phyloP scores from a whole-genome alignment of 2,888 invertebrate genomes.

The Cheilosia grossa region DNA sequence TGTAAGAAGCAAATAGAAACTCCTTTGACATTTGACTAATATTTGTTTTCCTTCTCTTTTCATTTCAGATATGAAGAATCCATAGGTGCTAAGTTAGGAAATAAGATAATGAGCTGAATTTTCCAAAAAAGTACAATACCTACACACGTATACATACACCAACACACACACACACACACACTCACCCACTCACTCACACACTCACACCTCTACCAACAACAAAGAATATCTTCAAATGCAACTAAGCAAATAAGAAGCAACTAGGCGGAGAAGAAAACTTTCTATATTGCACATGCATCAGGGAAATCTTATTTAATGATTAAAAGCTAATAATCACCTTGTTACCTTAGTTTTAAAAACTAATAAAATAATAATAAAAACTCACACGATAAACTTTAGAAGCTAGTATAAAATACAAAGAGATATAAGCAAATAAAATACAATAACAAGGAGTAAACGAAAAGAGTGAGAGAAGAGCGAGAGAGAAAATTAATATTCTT shows the following conservation, averaged over 20 bases:
- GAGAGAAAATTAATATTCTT: slow-evolving; percentile 13
- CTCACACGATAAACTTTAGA: slow-evolving; percentile 55
- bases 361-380: slow-evolving; percentile 53
- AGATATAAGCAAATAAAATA: slow-evolving; percentile 57
- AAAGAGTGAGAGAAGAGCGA: slow-evolving; percentile 9
- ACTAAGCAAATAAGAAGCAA: slow-evolving; percentile 24
- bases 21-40: slow-evolving; percentile 9
- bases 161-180: too few relatives aligned
- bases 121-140: slow-evolving; percentile 70
- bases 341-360: slow-evolving; percentile 74
- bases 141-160: slow-evolving; percentile 58
- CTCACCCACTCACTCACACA: slow-evolving; percentile 32
- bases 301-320: slow-evolving; percentile 67
- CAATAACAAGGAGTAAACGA: slow-evolving; percentile 13
- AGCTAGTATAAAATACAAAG: slow-evolving; percentile 74
- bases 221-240: slow-evolving; percentile 49
- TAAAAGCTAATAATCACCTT: slow-evolving; percentile 63
- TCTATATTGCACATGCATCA: slow-evolving; percentile 71
- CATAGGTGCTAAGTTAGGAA: slow-evolving; percentile 83
- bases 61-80: slow-evolving; percentile 82
- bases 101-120: slow-evolving; percentile 79
- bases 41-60: slow-evolving; percentile 58
- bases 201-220: slow-evolving; percentile 48
- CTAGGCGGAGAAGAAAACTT: slow-evolving; percentile 23
- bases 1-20: background rate